Conservation (phyloP, 2,797 vertebrate genomes). For the Tapera naevia region DNA sequence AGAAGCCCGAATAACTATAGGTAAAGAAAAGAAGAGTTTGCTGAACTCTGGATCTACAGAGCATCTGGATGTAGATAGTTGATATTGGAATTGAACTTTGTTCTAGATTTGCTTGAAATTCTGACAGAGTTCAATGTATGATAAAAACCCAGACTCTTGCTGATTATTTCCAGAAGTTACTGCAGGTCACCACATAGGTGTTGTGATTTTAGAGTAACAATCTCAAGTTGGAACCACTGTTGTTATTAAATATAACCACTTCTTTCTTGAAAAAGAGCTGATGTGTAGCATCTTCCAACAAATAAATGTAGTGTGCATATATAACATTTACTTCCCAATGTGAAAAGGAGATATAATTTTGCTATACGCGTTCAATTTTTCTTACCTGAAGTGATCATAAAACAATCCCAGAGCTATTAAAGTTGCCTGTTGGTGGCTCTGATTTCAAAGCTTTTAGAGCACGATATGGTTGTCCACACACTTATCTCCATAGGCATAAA, state of each 20-base stretch:
- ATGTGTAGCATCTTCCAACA: not conserved
- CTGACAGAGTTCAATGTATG: not conserved
- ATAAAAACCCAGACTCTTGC: not conserved
- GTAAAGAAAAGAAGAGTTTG: not conserved
- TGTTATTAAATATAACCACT: not conserved
- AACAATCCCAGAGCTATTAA: not conserved
- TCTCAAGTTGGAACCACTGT: not conserved
- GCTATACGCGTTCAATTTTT: not conserved
- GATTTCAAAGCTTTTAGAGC: constrained; percentile 1
- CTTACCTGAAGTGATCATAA: not conserved
- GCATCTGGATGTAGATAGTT: not conserved
- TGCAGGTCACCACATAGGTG: not conserved
- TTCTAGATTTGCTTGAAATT: not conserved
- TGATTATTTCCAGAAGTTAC: not conserved
- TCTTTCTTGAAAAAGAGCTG: not conserved
- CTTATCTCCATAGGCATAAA: not conserved
- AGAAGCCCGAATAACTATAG: not conserved
- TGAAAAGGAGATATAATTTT: not conserved
- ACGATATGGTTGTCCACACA: not conserved
- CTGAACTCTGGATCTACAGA: too few species aligned
- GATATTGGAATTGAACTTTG: not conserved
- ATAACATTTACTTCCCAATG: not conserved
- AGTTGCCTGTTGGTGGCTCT: not conserved
- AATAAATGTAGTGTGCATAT: not conserved
- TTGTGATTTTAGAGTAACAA: not conserved